Evolutionary conservation across 2,888 invertebrate species (phyloP), one percentile per base, ranked within the genome.

Genomic region (Alsophila aescularia): DNA sequence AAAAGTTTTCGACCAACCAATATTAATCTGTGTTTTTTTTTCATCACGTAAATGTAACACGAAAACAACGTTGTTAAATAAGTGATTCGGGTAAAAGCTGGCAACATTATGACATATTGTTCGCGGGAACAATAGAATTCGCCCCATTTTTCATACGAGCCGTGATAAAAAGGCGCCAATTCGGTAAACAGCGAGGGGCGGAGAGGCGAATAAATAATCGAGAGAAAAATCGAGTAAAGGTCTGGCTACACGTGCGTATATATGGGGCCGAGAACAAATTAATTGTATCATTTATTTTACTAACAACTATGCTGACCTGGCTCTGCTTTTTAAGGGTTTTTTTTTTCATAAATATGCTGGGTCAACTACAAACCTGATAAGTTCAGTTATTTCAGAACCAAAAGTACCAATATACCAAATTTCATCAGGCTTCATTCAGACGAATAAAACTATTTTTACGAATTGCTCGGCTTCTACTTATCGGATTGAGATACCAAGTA

Each of bases 91-190:
- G 61, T 71, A 72, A 78, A 79, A 79, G 76, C 78, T 62, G 66
- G 51, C 60, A 73, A 72, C 74, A 75, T 79, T 80, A 79, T 82
- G 83, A 84, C 83, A 83, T 83, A 84, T 83, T 85, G 81, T 79
- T 66, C 64, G 62, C 60, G 62, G 66, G 72, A 78, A 85, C 83
- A 84, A 85, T 79, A 69, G 75, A 51, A 55, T 56, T 55, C 40
- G 14, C 50, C 31, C 55, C 67, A 75, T 79, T 80, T 82, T 81
- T 81, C 75, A 77, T 75, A 63, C 58, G 50, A 45, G 55, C 36
- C 27, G 35, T 56, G 55, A 56, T 53, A 64, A 62, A 62, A 61
- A 61, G 57, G 54, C 59, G 52, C 54, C 59, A 57, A 64, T 61
- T 53, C 58, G 36, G 61, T 64, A 59, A 61, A 64, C 55, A 64